phyloP scores from a whole-genome alignment of 2,888 invertebrate species.

The Lepidocyrtinus sp. region DNA sequence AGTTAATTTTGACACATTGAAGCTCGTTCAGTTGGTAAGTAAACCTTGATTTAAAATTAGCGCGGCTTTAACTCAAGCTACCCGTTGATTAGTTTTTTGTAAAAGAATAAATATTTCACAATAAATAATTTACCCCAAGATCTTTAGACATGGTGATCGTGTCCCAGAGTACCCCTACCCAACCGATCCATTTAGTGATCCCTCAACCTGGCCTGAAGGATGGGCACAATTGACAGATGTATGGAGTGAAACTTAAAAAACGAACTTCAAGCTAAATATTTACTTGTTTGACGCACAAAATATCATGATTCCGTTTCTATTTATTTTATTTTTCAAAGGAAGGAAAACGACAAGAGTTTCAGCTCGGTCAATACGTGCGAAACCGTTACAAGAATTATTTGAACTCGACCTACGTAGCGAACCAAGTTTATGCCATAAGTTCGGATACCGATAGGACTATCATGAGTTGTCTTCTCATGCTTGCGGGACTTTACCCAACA shows the following conservation, averaged over 20 bases:
- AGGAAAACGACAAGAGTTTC: constrained; percentile 73
- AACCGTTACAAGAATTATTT: constrained; percentile 78
- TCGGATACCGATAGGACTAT: constrained; percentile 88
- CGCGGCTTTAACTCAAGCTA: not conserved
- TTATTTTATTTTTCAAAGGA: constrained; percentile 62
- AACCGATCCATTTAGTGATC: constrained; percentile 79
- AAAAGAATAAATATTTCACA: not conserved
- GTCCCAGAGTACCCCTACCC: constrained; percentile 84
- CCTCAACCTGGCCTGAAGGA: constrained; percentile 85
- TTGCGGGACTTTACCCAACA: constrained; percentile 85
- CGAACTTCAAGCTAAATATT: not conserved
- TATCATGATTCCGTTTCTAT: too few species aligned
- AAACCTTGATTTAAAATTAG: not conserved
- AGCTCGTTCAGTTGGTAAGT: constrained; percentile 62
- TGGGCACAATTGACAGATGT: constrained; percentile 81
- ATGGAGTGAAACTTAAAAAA: constrained; percentile 16
- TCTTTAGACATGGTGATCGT: constrained; percentile 88
- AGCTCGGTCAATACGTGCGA: constrained; percentile 82
- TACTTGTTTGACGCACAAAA: too few species aligned
- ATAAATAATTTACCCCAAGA: constrained; percentile 71
- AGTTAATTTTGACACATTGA: constrained; percentile 58
- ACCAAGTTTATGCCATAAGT: constrained; percentile 76
- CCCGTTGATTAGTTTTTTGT: constrained; percentile 10
- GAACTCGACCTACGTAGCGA: constrained; percentile 70
- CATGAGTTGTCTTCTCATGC: constrained; percentile 86